Base-by-base conservation (phyloP, 1,140 invertebrate genomes). In the Drosophila nasuta region DNA sequence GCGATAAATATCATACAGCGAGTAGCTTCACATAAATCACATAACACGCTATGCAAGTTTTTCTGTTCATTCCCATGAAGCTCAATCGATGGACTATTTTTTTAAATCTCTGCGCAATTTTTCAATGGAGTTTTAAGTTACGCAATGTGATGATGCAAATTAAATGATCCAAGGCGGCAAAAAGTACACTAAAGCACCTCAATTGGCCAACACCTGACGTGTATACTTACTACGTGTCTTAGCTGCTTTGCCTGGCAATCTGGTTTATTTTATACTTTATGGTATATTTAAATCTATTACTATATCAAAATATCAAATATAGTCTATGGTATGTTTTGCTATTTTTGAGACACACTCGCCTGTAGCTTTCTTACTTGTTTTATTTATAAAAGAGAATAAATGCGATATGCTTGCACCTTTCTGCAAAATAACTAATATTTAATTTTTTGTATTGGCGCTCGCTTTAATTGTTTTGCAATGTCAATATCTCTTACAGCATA, bases 1-100 rank as follows among this genome's bases (percentile, higher is more conserved):
- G 82, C 79, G 69, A 87, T 87, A 87, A 82, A 82, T 71, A 38
- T 38, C 10, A 38, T 38, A 63, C 79, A 75, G 71, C 54, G 60
- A 72, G 25, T n/a, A 62, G 35, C 41, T 35, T 6, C 56, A 30
- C 35, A 69, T 69, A 69, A 69, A 59, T 69, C 62, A 64, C 35
- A 63, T 33, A 52, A 15, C 59, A 51, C 15, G 33, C 51, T 54
- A 54, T 30, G n/a, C 11, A n/a, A 52, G 30, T 54, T 54, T 54
- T 54, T 54, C n/a, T 33, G 5, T 11, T 33, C 51, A 41, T 41
- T 11, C 38, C 11, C 25, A 30, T 13, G 6, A 2, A 13, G 11
- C 28, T 54, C 30, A 54, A 54, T 54, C 51, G 51, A 54, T 54
- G 1, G 51, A 15, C 51, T 8, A 35, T 33, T 54, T 54, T 54